A percentile compares a stretch with the other conserved stretches of the same genome.
phyloP scores from a whole-genome alignment of 1,140 invertebrate genomes.

The Carposina sasakii region DNA sequence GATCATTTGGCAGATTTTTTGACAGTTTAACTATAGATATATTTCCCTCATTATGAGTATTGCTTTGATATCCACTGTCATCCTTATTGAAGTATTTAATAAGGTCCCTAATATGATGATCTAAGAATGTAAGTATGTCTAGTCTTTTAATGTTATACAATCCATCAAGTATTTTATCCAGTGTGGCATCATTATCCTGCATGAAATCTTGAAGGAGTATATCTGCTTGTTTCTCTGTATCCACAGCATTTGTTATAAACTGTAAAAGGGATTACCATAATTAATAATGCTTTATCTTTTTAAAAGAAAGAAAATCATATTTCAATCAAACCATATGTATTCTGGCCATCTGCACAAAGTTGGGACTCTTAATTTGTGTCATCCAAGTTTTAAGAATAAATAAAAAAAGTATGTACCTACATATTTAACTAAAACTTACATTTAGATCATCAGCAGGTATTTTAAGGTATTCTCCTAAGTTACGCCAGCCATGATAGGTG shows the following conservation, averaged over 20 bases:
- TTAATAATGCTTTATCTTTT: neutral
- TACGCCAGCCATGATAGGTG: constrained; percentile 50
- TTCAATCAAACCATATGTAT: too few relatives aligned
- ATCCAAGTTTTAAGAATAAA: too few relatives aligned
- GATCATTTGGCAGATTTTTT: constrained; percentile 48
- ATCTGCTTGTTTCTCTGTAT: constrained; percentile 61
- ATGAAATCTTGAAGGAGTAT: constrained; percentile 59
- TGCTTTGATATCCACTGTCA: constrained; percentile 65
- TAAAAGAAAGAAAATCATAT: neutral
- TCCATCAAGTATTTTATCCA: constrained; percentile 63
- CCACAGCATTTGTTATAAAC: constrained; percentile 62
- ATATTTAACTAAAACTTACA: constrained; percentile 37
- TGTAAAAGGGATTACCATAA: constrained; percentile 41
- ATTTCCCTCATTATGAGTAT: constrained; percentile 45
- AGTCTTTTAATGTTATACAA: constrained; percentile 59
- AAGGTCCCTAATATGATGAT: constrained; percentile 47
- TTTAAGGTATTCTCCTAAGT: constrained; percentile 45
- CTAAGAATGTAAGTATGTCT: constrained; percentile 63
- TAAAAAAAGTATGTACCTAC: neutral
- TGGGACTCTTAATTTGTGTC: too few relatives aligned
- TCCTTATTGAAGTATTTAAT: constrained; percentile 53
- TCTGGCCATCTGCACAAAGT: too few relatives aligned
- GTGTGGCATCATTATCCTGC: constrained; percentile 63
- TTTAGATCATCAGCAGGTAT: constrained; percentile 50
- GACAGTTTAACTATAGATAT: too few relatives aligned